Base-by-base conservation (phyloP, 2,888 invertebrate genomes). In the Campaea margaritaria region DNA sequence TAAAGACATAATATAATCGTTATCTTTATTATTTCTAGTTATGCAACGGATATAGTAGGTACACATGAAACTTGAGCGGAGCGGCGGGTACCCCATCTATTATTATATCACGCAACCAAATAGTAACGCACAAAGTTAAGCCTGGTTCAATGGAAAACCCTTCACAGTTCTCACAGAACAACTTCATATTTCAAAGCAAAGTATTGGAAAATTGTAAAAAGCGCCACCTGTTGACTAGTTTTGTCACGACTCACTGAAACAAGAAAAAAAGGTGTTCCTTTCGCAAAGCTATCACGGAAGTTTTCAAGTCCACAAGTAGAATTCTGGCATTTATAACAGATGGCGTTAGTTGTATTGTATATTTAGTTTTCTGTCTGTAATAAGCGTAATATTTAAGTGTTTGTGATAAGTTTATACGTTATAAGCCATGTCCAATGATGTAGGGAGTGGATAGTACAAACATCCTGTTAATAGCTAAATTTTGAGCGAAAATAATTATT, bases 1-100 rank as follows among this genome's bases (percentile, higher is more conserved):
- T 10, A 49, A n/a, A n/a, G 78, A 80, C 4, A 38, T 54, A n/a
- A 60, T 14, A 12, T 47, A 39, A n/a, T 39, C 34, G 27, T 0
- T 16, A 44, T 51, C 36, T 7, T 27, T 15, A 34, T 11, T 2
- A 10, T 15, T 16, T 5, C 2, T 10, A 15, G 4, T 38, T n/a
- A 38, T n/a, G n/a, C 12, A n/a, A n/a, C n/a, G 5, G n/a, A 12
- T n/a, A n/a, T 1, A 38, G 2, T n/a, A 21, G 3, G 21, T 3
- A 21, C 21, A 21, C 21, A 21, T 21, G 21, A 21, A 21, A 21
- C 21, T 21, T 21, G 21, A 21, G 21, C 5, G 21, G 21, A 3
- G 21, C 21, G 5, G 21, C 21, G 5, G 21, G 5, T 21, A 21
- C 3, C 21, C 5, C 21, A 5, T 5, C 5, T 21, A 5, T 3